A percentile compares a stretch with the other conserved stretches of the same genome.
phyloP scores from a whole-genome alignment of 2,888 invertebrate genomes.

The Unio pictorum region DNA sequence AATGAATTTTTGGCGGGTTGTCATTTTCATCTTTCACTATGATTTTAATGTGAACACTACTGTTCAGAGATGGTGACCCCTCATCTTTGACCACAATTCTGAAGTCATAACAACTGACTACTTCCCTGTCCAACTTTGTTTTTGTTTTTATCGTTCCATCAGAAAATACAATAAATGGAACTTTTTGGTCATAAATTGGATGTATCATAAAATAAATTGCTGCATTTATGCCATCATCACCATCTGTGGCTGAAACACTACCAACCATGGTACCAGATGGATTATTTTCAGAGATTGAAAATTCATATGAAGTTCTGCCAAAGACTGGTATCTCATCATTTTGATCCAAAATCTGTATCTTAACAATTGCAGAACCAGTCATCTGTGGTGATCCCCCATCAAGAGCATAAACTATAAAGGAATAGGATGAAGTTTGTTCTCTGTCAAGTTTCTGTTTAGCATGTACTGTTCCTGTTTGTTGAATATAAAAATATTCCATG shows the following conservation, averaged over 20 bases:
- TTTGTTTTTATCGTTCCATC: conserved; percentile 39
- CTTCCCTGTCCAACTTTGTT: conserved; percentile 34
- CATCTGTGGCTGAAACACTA: conserved; percentile 23
- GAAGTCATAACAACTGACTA: conserved; percentile 32
- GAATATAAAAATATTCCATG: conserved; percentile 18
- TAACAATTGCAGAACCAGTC: conserved; percentile 26
- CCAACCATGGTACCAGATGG: conserved; percentile 21
- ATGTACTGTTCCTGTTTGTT: conserved; percentile 14
- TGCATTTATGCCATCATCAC: conserved; percentile 26
- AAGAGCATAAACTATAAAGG: conserved; percentile 24
- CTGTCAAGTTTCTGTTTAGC: conserved; percentile 26
- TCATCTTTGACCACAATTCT: conserved; percentile 36
- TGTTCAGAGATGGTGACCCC: conserved; percentile 27
- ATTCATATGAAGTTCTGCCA: conserved; percentile 17
- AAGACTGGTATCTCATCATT: conserved; percentile 31
- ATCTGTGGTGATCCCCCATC: conserved; percentile 15
- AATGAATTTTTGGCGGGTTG: conserved; percentile 55
- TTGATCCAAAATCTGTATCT: conserved; percentile 24
- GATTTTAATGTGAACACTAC: conserved; percentile 31
- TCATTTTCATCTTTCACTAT: conserved; percentile 63
- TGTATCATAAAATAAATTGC: conserved; percentile 22
- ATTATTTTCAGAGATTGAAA: conserved; percentile 26
- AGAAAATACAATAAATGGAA: conserved; percentile 36
- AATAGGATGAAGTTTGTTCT: conserved; percentile 21
- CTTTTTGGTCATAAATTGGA: conserved; percentile 13